A percentile compares a stretch with the other conserved stretches of the same genome.
Conservation (phyloP, 1,140 invertebrate species). For the Lepidurus packardi region DNA sequence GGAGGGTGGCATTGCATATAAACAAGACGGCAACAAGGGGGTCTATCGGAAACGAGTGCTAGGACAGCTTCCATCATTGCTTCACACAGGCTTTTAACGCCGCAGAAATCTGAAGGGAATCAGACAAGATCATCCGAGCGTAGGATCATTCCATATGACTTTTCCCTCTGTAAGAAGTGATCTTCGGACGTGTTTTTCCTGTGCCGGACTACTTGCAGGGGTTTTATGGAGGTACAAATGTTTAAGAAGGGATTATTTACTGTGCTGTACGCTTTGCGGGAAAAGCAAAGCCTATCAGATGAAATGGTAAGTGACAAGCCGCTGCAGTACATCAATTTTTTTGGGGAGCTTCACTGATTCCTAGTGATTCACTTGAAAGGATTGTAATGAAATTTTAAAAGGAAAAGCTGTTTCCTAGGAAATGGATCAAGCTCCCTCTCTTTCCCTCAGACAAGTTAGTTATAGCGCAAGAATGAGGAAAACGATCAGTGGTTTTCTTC, state of each 20-base stretch:
- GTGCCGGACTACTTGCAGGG: neutral
- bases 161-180: neutral
- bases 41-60: conserved; percentile 12
- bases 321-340: neutral
- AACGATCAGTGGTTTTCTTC: conserved; percentile 15
- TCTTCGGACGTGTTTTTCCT: neutral
- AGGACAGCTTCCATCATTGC: neutral
- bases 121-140: neutral
- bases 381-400: conserved; percentile 3
- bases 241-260: too few species aligned
- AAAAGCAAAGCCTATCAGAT: neutral
- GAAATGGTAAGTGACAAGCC: neutral
- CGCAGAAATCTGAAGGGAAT: neutral
- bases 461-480: neutral
- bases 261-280: neutral
- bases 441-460: neutral
- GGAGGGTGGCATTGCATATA: neutral
- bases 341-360: neutral
- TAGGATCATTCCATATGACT: neutral
- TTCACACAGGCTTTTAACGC: conserved; percentile 12
- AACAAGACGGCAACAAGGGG: neutral
- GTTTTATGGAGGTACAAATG: neutral
- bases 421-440: neutral
- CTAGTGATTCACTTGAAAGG: conserved; percentile 13
- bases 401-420: neutral